These are phyloP conservation scores for Fundulus diaphanus DNA, from an alignment of 2,797 vertebrate genomes.

Conservation along the genomic window DNA sequence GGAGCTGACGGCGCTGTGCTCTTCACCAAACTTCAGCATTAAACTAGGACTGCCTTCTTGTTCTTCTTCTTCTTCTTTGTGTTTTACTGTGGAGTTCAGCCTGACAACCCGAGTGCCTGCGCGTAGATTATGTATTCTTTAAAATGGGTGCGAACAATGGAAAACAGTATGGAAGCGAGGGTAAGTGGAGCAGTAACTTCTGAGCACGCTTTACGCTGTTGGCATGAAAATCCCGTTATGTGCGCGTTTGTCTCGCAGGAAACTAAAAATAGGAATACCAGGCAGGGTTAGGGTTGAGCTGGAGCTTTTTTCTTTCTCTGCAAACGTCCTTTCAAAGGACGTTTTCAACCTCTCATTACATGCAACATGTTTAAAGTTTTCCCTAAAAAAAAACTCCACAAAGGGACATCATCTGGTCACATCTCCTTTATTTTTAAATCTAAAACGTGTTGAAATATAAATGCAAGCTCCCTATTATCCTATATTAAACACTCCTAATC, in stretches of 20 bases:
- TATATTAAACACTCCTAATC: not conserved
- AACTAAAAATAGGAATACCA: slow-evolving; percentile 10
- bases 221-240: not conserved
- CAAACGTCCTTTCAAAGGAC: not conserved
- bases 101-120: slow-evolving; percentile 51
- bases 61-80: too few species aligned
- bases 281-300: not conserved
- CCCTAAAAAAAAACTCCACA: not conserved
- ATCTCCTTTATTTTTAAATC: slow-evolving; percentile 5
- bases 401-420: slow-evolving; percentile 54
- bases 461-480: not conserved
- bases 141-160: slow-evolving; percentile 99
- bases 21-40: slow-evolving; percentile 19
- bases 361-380: slow-evolving; percentile 25
- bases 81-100: slow-evolving; percentile 46
- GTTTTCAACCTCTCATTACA: not conserved
- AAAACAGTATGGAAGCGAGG: slow-evolving; percentile 97
- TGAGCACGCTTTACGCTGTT: slow-evolving; percentile 13
- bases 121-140: slow-evolving; percentile 90
- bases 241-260: not conserved
- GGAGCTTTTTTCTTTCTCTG: not conserved
- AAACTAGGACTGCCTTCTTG: slow-evolving; percentile 28
- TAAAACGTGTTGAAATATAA: not conserved
- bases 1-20: slow-evolving; percentile 51
- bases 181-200: slow-evolving; percentile 79